Percentiles rank a stretch among this genome's conserved stretches.
Evolutionary conservation across 2,888 invertebrate genomes (phyloP).

Genomic region (Deroplatys truncata): DNA sequence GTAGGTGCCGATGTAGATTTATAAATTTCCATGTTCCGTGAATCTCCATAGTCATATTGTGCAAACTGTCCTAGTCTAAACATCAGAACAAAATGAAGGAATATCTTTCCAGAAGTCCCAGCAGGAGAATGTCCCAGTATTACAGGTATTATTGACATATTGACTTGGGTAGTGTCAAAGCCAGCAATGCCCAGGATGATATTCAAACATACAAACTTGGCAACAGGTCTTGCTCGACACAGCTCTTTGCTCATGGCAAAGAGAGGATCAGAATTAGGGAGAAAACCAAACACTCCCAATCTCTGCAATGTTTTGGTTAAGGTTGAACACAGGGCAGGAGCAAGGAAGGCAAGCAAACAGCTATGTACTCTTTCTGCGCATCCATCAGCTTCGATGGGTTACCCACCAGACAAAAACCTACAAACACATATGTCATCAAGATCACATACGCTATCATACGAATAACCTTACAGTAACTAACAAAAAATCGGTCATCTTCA

Average conservation of each 20-base stretch:
- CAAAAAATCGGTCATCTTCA: no score
- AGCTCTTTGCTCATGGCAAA: neutral
- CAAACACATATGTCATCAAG: no score
- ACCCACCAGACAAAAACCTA: no score
- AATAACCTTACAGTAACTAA: no score
- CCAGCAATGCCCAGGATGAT: neutral
- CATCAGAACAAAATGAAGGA: neutral
- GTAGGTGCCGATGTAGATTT: conserved; percentile 49
- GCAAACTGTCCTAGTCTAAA: conserved; percentile 21
- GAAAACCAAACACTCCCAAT: neutral
- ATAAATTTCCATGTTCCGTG: conserved; percentile 46
- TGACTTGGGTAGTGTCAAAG: neutral
- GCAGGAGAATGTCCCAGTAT: neutral
- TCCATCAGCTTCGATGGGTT: no score
- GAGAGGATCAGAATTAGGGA: neutral
- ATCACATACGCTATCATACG: no score
- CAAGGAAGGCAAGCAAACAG: no score
- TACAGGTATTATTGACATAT: neutral
- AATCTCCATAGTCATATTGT: conserved; percentile 51
- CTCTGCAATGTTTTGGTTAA: neutral
- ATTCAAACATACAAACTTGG: neutral
- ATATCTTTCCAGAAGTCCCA: neutral
- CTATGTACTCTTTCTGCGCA: no score
- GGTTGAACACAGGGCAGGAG: no score
- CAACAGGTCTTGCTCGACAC: neutral